Evolutionary conservation across 2,888 invertebrate genomes (phyloP).

Genomic region (Pheosia tremula): DNA sequence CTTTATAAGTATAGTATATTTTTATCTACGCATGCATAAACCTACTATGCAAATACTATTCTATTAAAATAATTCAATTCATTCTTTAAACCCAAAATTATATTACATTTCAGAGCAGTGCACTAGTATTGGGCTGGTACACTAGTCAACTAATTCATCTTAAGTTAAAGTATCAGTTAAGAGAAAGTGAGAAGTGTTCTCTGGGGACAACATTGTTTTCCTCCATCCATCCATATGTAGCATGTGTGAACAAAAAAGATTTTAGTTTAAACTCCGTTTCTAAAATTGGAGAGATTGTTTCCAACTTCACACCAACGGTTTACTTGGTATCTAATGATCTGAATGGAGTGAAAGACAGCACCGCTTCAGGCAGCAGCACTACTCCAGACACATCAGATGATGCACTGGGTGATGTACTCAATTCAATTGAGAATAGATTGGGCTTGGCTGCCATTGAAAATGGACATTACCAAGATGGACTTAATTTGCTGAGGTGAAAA

Average conservation of each 20-base stretch:
- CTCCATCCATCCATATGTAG: slow-evolving; percentile 55
- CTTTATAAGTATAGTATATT: too few species aligned
- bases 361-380: slow-evolving; percentile 28
- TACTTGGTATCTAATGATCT: slow-evolving; percentile 73
- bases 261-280: slow-evolving; percentile 45
- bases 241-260: slow-evolving; percentile 49
- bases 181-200: slow-evolving; percentile 39
- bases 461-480: slow-evolving; percentile 79
- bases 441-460: slow-evolving; percentile 85
- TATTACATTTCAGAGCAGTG: slow-evolving; percentile 81
- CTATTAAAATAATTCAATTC: too few species aligned
- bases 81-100: not conserved
- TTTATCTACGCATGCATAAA: too few species aligned
- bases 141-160: slow-evolving; percentile 83
- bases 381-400: slow-evolving; percentile 57
- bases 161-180: slow-evolving; percentile 58
- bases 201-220: slow-evolving; percentile 48
- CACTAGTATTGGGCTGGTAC: slow-evolving; percentile 86
- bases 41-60: too few species aligned
- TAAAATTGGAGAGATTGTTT: slow-evolving; percentile 55
- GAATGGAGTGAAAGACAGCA: slow-evolving; percentile 32
- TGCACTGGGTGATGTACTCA: slow-evolving; percentile 81
- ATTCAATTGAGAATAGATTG: slow-evolving; percentile 85
- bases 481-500: slow-evolving; percentile 79
- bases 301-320: slow-evolving; percentile 58